Conservation (phyloP, 2,888 invertebrate genomes). For the Ochlodes sylvanus region DNA sequence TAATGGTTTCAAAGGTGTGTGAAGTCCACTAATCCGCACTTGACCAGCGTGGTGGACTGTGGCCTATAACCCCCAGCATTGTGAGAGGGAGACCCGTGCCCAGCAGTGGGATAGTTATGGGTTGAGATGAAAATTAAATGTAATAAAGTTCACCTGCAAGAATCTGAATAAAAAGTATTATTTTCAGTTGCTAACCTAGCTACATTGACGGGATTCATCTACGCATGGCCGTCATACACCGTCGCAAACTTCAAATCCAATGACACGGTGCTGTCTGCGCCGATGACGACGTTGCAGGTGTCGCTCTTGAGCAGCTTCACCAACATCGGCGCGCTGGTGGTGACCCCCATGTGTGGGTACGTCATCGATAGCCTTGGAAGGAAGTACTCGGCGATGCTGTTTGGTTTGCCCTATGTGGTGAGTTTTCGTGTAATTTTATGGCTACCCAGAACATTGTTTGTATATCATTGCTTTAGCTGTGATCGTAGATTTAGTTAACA, state of each 20-base stretch:
- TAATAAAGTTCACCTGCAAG: no score
- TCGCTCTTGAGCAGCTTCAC: constrained; percentile 71
- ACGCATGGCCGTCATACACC: constrained; percentile 75
- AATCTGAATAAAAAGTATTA: background rate
- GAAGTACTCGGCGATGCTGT: constrained; percentile 71
- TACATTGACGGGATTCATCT: constrained; percentile 65
- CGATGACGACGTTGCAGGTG: constrained; percentile 64
- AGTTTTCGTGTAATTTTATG: constrained; percentile 41
- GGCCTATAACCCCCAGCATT: no score
- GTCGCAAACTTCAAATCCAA: constrained; percentile 68
- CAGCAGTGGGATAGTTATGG: no score
- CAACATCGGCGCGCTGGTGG: constrained; percentile 66
- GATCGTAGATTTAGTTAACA: no score
- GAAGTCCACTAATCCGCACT: no score
- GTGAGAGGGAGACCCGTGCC: no score
- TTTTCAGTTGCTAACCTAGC: constrained; percentile 66
- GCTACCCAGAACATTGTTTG: no score
- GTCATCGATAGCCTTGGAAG: constrained; percentile 66
- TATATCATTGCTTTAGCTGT: no score
- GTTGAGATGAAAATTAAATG: no score
- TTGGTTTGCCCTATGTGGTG: constrained; percentile 70
- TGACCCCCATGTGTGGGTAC: constrained; percentile 69
- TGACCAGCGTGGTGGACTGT: no score
- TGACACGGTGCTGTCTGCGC: constrained; percentile 60
- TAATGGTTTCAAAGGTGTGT: no score